Evolutionary conservation across 2,113 vertebrate genomes (phyloP).

Genomic region (Aix galericulata): DNA sequence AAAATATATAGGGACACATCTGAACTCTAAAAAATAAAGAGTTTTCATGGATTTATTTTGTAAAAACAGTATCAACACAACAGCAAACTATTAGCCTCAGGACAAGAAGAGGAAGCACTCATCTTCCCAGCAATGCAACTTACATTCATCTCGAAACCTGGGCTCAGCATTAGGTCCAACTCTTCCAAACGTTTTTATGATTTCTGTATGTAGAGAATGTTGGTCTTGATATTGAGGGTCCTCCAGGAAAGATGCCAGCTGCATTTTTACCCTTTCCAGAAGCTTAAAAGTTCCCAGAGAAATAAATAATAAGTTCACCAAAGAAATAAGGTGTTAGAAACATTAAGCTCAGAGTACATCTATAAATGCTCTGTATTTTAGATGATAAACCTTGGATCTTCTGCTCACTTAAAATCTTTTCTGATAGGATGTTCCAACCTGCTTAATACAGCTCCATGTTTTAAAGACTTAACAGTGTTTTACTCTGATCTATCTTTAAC

Average conservation of each 20-base stretch:
- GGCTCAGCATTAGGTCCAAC: constrained; percentile 98
- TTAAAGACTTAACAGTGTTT: background rate
- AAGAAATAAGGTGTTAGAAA: background rate
- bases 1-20: background rate
- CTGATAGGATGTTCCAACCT: background rate
- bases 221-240: constrained; percentile 99
- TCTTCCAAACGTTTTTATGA: constrained; percentile 96
- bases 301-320: background rate
- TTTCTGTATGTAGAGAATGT: constrained; percentile 96
- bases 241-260: constrained; percentile 96
- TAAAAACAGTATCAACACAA: background rate
- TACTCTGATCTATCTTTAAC: background rate
- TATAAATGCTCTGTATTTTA: background rate
- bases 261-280: constrained; percentile 98
- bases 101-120: background rate
- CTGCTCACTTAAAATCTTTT: background rate
- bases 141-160: constrained; percentile 97
- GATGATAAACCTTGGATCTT: background rate
- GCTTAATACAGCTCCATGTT: background rate
- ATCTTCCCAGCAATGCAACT: constrained; percentile 56
- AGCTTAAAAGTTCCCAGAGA: constrained; percentile 79
- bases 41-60: background rate
- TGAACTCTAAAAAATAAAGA: background rate
- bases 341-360: background rate
- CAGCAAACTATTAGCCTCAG: background rate